Evolutionary conservation across 1,140 invertebrate genomes (phyloP).

Genomic region (Trichogramma pretiosum): DNA sequence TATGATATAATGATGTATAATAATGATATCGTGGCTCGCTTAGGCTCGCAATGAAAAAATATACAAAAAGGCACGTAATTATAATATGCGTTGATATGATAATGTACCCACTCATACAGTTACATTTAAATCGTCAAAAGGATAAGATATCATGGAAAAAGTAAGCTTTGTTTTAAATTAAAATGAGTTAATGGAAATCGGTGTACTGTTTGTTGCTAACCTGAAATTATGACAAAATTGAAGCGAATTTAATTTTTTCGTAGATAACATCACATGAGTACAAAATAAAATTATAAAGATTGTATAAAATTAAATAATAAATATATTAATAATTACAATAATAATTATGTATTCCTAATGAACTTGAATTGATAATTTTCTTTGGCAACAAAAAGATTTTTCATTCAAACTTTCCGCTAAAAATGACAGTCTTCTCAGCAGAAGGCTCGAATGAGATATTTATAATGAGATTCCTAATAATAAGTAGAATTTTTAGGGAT

Average conservation of each 20-base stretch:
- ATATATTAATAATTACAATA: slow-evolving; percentile 2
- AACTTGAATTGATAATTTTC: slow-evolving; percentile 24
- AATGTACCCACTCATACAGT: too few species aligned
- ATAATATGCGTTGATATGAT: slow-evolving; percentile 19
- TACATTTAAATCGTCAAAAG: slow-evolving; percentile 12
- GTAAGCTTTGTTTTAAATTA: slow-evolving; percentile 11
- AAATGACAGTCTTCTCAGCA: background rate
- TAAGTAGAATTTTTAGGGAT: too few species aligned
- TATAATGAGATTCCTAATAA: too few species aligned
- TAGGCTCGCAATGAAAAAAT: slow-evolving; percentile 19
- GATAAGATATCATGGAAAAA: slow-evolving; percentile 7
- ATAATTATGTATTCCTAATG: too few species aligned
- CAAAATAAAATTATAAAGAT: too few species aligned
- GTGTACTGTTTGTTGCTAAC: too few species aligned
- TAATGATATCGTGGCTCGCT: slow-evolving; percentile 13
- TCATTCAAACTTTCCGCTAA: slow-evolving; percentile 18
- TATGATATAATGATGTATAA: slow-evolving; percentile 11
- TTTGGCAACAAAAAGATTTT: slow-evolving; percentile 32
- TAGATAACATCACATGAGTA: too few species aligned
- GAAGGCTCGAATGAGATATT: slow-evolving; percentile 2
- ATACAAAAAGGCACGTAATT: slow-evolving; percentile 21
- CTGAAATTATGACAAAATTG: background rate
- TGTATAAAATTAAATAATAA: slow-evolving; percentile 28
- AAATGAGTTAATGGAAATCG: background rate
- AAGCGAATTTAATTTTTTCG: too few species aligned